Evolutionary conservation across 1,140 invertebrate species (phyloP), one percentile per base, ranked within the genome.

Genomic region (Colletes latitarsis): DNA sequence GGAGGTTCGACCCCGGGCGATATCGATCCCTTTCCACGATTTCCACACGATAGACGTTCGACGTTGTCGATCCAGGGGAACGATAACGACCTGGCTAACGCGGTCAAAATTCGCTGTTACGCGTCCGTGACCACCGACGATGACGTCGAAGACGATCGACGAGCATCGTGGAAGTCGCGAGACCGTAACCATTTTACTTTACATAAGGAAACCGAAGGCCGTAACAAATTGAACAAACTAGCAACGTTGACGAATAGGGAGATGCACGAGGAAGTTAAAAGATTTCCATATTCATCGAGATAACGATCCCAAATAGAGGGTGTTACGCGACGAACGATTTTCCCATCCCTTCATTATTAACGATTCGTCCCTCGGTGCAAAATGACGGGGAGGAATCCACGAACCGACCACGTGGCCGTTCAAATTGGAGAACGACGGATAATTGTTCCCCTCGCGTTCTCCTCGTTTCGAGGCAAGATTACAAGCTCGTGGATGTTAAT

Each of bases 41-140:
- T 75, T 64, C 73, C 73, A 75, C 72, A 75, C 73, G 62, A 30
- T 21, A 9, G 21, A 58, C 57, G 21, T 21, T 21, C 57, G 49
- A 53, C 70, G 39, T 15, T 6, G 43, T 60, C 60, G 72, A 75
- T 75, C 53, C 46, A 17, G 6, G 4, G 46, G 10, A 53, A 41
- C 46, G 60, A 64, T 64, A 64, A 64, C 43, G 6, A 6, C 60
- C 10, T 64, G 72, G 64, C 72, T 75, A 64, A 53, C 72, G 43
- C 72, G 60, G 2, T 75, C 52, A 43, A 75, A 75, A 75, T 75
- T 66, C 73, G 41, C 73, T 66, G 66, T 75, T 62, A 19, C 53
- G 60, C 72, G 60, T 60, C 57, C 57, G 10, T 74, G 43, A 6
- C 39, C 39, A 6, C n/a, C 41, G 46, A 58, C 72, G 58, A 49